Percentiles rank a stretch among this genome's conserved stretches.
These are phyloP conservation scores for Ligdia adustata DNA, from an alignment of 2,888 invertebrate genomes.

Conservation along the genomic window DNA sequence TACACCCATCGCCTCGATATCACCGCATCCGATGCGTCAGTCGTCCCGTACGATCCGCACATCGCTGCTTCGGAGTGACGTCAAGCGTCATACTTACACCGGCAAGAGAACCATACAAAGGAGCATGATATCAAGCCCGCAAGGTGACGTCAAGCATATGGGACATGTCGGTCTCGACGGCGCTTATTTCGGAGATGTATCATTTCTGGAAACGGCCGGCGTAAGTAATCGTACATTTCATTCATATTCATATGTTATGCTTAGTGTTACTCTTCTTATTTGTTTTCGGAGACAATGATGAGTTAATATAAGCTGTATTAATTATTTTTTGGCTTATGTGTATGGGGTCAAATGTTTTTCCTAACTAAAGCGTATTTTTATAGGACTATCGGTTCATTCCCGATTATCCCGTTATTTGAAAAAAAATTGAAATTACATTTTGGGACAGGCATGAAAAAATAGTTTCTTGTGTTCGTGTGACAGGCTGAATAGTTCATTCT, in stretches of 20 bases:
- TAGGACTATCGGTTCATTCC: too few species aligned
- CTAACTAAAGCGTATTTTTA: too few species aligned
- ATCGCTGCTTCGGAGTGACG: constrained; percentile 78
- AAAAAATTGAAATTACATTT: too few species aligned
- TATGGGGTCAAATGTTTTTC: too few species aligned
- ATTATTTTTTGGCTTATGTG: too few species aligned
- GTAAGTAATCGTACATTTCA: constrained; percentile 61
- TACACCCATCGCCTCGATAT: constrained; percentile 50
- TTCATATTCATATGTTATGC: not conserved
- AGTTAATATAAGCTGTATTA: too few species aligned
- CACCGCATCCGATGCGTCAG: constrained; percentile 62
- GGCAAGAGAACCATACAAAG: constrained; percentile 89
- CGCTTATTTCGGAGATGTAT: constrained; percentile 97
- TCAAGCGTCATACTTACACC: constrained; percentile 75
- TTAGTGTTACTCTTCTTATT: too few species aligned
- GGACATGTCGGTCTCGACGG: constrained; percentile 98
- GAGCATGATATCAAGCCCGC: constrained; percentile 98
- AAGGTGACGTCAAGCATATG: constrained; percentile 98
- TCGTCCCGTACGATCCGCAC: constrained; percentile 63
- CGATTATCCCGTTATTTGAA: too few species aligned
- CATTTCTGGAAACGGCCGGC: constrained; percentile 78
- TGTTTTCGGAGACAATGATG: too few species aligned
- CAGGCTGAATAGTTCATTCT: too few species aligned
- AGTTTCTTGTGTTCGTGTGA: too few species aligned
- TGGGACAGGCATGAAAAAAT: too few species aligned